phyloP scores from a whole-genome alignment of 2,888 invertebrate species.

The Nipponacmea schrenckii region DNA sequence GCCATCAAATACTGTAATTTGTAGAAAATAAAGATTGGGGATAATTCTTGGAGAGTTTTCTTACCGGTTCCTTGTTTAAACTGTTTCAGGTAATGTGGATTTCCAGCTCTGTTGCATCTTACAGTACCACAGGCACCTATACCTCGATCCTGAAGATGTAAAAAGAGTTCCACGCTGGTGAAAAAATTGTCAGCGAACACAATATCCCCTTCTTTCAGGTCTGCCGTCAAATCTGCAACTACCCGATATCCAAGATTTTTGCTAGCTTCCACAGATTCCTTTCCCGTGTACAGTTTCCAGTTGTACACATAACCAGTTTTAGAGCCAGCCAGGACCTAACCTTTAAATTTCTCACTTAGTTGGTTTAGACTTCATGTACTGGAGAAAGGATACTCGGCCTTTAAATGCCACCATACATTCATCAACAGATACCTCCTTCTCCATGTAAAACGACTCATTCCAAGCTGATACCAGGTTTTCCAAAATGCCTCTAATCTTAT shows the following conservation, averaged over 20 bases:
- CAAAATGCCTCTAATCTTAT: background rate
- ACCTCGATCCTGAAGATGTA: background rate
- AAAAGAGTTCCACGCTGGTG: background rate
- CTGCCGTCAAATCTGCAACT: background rate
- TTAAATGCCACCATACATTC: slow-evolving; percentile 32
- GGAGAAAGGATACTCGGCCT: slow-evolving; percentile 16
- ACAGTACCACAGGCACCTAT: background rate
- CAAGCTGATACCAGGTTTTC: background rate
- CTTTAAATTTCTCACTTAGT: slow-evolving; percentile 31
- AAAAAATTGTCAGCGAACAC: background rate
- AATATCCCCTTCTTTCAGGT: background rate
- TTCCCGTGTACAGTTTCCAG: too few species aligned
- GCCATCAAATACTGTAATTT: background rate
- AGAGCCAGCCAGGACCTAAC: slow-evolving; percentile 22
- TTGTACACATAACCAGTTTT: slow-evolving; percentile 16
- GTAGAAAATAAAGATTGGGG: background rate
- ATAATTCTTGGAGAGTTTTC: background rate
- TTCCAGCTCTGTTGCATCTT: background rate
- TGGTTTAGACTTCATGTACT: slow-evolving; percentile 24
- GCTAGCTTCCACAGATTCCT: background rate
- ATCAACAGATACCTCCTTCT: slow-evolving; percentile 20
- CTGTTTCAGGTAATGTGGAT: background rate
- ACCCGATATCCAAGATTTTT: background rate
- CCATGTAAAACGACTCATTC: slow-evolving; percentile 11
- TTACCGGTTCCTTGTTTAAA: background rate